These are phyloP conservation scores for Moxostoma hubbsi DNA, from an alignment of 2,797 vertebrate genomes.

Conservation along the genomic window DNA sequence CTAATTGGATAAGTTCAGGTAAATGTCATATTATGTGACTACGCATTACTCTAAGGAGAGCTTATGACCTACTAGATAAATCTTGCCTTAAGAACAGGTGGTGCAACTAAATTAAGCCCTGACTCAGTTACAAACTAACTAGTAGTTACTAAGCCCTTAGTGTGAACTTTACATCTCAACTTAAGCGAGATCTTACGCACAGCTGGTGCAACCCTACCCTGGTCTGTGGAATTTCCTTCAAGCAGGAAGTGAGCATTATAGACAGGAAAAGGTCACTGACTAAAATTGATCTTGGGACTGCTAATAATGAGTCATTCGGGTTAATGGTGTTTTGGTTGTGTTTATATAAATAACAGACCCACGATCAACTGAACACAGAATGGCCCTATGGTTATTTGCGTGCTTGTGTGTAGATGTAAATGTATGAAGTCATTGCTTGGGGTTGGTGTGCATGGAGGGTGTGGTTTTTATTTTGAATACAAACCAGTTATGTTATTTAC, in stretches of 20 bases:
- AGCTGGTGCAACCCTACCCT: too few species aligned
- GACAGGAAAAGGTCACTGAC: slow-evolving; percentile 27
- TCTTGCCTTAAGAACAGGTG: too few species aligned
- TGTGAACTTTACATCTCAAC: too few species aligned
- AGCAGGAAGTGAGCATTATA: slow-evolving; percentile 7
- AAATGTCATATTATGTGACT: too few species aligned
- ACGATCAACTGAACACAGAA: background rate
- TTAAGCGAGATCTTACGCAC: too few species aligned
- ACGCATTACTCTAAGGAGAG: too few species aligned
- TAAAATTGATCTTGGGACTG: background rate
- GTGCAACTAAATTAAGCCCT: too few species aligned
- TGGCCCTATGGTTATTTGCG: background rate
- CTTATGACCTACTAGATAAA: too few species aligned
- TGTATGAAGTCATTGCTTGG: background rate
- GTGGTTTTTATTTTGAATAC: background rate
- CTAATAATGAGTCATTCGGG: background rate
- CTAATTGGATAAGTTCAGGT: too few species aligned
- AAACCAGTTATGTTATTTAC: background rate
- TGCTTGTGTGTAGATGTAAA: background rate
- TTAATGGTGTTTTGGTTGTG: background rate
- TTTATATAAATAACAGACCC: slow-evolving; percentile 6
- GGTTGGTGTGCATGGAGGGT: background rate
- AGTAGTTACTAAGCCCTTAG: too few species aligned
- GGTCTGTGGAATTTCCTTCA: slow-evolving; percentile 2
- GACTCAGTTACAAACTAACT: too few species aligned